Evolutionary conservation across 2,888 invertebrate species (phyloP).

Genomic region (Kryphioiulus occultus): DNA sequence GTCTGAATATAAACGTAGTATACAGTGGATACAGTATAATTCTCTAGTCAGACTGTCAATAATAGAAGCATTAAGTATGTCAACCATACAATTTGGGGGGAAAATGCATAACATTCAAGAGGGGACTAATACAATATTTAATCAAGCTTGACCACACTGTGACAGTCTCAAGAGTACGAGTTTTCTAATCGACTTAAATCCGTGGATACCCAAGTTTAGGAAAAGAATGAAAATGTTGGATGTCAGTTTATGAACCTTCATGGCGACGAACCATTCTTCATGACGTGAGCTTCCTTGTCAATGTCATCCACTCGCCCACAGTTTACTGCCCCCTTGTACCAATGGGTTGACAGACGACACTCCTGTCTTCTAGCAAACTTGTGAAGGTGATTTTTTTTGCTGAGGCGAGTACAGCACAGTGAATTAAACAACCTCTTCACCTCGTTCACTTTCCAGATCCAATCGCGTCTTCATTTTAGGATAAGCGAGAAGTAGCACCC

Average conservation of each 20-base stretch:
- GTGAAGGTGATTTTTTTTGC: conserved; percentile 11
- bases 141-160: too few relatives aligned
- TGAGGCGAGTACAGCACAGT: not conserved
- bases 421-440: conserved; percentile 37
- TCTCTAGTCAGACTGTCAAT: too few relatives aligned
- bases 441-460: conserved; percentile 25
- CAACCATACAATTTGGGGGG: too few relatives aligned
- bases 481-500: conserved; percentile 9
- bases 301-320: not conserved
- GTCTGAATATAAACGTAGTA: too few relatives aligned
- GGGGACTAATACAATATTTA: too few relatives aligned
- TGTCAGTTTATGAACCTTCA: not conserved
- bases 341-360: conserved; percentile 35
- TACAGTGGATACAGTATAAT: too few relatives aligned
- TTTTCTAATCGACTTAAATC: too few relatives aligned
- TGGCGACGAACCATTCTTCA: not conserved
- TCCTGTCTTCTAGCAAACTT: conserved; percentile 6
- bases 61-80: too few relatives aligned
- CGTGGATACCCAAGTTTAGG: not conserved
- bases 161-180: too few relatives aligned
- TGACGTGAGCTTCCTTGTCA: not conserved
- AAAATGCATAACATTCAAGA: too few relatives aligned
- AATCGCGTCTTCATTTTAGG: conserved; percentile 35
- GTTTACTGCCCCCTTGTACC: not conserved
- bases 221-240: not conserved